phyloP scores from a whole-genome alignment of 1,140 invertebrate genomes.

The Saccostrea glomerata region DNA sequence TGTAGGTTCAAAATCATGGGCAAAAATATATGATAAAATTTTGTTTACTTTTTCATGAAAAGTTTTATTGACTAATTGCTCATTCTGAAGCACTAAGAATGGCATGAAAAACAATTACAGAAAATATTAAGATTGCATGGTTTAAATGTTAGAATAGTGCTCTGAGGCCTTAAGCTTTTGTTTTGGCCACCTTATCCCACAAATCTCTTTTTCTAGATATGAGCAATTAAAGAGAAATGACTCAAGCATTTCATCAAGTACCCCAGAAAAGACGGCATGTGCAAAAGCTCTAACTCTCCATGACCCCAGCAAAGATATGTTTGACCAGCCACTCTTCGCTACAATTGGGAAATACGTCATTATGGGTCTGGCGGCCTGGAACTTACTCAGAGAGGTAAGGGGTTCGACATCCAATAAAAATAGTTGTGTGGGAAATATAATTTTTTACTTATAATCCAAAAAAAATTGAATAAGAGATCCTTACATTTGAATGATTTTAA shows the following conservation, averaged over 20 bases:
- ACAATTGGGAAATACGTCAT: constrained; percentile 78
- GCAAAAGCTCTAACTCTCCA: not conserved
- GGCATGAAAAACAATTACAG: no score
- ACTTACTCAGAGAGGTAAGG: constrained; percentile 79
- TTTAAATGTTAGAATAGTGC: no score
- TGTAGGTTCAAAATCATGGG: constrained; percentile 55
- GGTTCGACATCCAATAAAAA: not conserved
- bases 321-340: constrained; percentile 68
- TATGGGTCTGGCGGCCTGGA: constrained; percentile 77
- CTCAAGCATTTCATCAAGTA: not conserved
- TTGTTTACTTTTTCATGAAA: no score
- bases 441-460: no score
- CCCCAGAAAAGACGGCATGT: not conserved
- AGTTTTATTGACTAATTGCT: no score
- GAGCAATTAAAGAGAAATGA: not conserved
- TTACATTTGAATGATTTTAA: no score
- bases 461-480: no score
- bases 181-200: not conserved
- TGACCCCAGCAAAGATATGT: not conserved
- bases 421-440: no score
- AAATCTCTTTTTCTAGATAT: constrained; percentile 12
- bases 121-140: no score
- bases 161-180: no score
- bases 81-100: no score
- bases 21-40: no score